phyloP scores from a whole-genome alignment of 2,888 invertebrate species.

The Agrochola macilenta region DNA sequence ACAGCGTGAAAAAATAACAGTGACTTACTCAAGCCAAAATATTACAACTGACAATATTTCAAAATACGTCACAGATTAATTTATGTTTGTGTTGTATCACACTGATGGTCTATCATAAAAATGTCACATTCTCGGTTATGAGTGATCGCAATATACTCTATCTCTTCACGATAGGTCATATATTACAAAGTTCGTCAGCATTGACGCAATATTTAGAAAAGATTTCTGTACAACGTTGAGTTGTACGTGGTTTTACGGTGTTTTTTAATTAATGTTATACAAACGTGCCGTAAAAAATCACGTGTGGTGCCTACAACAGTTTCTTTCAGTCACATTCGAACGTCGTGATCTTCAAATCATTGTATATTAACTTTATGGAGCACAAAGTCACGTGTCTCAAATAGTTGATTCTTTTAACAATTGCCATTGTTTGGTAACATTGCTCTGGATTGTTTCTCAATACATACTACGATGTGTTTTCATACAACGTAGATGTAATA shows the following conservation, averaged over 20 bases:
- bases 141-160: constrained; percentile 57
- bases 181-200: constrained; percentile 54
- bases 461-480: constrained; percentile 54
- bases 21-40: constrained; percentile 52
- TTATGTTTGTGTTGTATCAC: constrained; percentile 50
- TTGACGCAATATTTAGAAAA: constrained; percentile 67
- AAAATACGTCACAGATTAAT: constrained; percentile 47
- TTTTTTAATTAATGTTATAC: constrained; percentile 54
- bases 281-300: constrained; percentile 65
- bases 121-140: constrained; percentile 58
- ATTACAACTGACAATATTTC: constrained; percentile 48
- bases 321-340: constrained; percentile 41
- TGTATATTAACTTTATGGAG: constrained; percentile 59
- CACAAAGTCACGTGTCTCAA: constrained; percentile 66
- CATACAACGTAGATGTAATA: constrained; percentile 22
- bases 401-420: constrained; percentile 69
- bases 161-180: constrained; percentile 66
- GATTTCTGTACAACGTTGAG: constrained; percentile 46
- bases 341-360: constrained; percentile 64
- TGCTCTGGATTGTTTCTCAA: constrained; percentile 69
- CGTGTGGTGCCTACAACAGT: constrained; percentile 44
- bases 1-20: constrained; percentile 33
- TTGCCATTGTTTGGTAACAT: constrained; percentile 73
- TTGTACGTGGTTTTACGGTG: constrained; percentile 65
- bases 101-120: constrained; percentile 49